phyloP scores from a whole-genome alignment of 2,113 vertebrate genomes.

The Mugil cephalus region DNA sequence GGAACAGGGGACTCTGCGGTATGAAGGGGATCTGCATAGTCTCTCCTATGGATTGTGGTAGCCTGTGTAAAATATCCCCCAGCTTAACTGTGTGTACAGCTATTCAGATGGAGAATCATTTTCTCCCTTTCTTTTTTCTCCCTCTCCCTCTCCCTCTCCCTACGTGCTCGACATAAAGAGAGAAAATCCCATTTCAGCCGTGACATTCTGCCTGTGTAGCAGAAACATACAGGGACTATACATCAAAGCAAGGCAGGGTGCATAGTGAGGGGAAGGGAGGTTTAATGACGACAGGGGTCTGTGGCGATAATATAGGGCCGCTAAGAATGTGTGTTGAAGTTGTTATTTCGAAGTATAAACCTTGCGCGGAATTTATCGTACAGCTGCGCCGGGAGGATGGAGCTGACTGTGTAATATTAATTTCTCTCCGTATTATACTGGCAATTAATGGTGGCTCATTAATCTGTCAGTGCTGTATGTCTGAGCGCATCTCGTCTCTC shows the following conservation, averaged over 20 bases:
- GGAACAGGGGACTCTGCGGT: constrained; percentile 35
- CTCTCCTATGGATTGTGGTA: constrained; percentile 58
- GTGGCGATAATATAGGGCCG: constrained; percentile 54
- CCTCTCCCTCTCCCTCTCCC: constrained; percentile 19
- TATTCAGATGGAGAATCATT: constrained; percentile 65
- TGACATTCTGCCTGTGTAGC: constrained; percentile 79
- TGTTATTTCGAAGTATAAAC: constrained; percentile 54
- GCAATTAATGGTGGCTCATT: constrained; percentile 43
- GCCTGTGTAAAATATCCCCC: constrained; percentile 59
- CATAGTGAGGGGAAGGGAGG: constrained; percentile 57
- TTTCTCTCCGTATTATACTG: constrained; percentile 12
- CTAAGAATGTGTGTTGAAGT: constrained; percentile 46
- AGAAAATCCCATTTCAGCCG: constrained; percentile 78
- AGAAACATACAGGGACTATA: constrained; percentile 75
- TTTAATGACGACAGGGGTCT: constrained; percentile 62
- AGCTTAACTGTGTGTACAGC: constrained; percentile 69
- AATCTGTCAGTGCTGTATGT: constrained; percentile 19
- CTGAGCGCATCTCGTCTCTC: constrained; percentile 42
- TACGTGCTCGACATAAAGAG: constrained; percentile 69
- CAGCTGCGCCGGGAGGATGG: constrained; percentile 41
- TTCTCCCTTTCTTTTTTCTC: constrained; percentile 22
- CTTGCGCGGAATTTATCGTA: constrained; percentile 45
- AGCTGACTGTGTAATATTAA: constrained; percentile 41
- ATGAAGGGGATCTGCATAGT: constrained; percentile 45
- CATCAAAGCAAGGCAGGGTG: constrained; percentile 74